phyloP scores from a whole-genome alignment of 2,888 invertebrate genomes.

The Teleiodes luculella region DNA sequence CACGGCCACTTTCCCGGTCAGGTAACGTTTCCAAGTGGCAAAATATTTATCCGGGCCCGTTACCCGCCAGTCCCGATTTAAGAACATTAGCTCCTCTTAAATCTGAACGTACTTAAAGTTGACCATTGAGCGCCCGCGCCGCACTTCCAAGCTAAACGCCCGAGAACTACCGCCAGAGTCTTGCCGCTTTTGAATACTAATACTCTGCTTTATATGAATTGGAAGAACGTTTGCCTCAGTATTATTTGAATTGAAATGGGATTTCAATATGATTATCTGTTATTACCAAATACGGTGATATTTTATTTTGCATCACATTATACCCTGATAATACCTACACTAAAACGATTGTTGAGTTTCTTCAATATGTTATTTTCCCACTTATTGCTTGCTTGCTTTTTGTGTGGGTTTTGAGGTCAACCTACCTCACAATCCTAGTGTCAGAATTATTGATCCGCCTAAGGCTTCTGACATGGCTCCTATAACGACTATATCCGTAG shows the following conservation, averaged over 20 bases:
- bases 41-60: conserved; percentile 74
- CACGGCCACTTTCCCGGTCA: conserved; percentile 73
- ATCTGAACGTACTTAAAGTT: conserved; percentile 45
- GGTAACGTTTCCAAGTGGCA: conserved; percentile 74
- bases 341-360: too few relatives aligned
- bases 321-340: too few relatives aligned
- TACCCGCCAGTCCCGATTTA: conserved; percentile 68
- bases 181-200: conserved; percentile 1
- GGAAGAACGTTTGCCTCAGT: background rate
- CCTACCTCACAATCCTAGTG: too few relatives aligned
- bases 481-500: too few relatives aligned
- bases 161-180: background rate
- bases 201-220: background rate
- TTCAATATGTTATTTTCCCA: too few relatives aligned
- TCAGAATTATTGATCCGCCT: too few relatives aligned
- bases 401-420: too few relatives aligned
- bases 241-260: background rate
- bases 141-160: background rate
- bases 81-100: conserved; percentile 61
- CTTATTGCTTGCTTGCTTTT: too few relatives aligned
- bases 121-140: conserved; percentile 3
- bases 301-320: too few relatives aligned
- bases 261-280: background rate
- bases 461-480: too few relatives aligned
- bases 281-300: too few relatives aligned